Evolutionary conservation across 1,140 invertebrate genomes (phyloP).

Genomic region (Caenorhabditis inopinata): DNA sequence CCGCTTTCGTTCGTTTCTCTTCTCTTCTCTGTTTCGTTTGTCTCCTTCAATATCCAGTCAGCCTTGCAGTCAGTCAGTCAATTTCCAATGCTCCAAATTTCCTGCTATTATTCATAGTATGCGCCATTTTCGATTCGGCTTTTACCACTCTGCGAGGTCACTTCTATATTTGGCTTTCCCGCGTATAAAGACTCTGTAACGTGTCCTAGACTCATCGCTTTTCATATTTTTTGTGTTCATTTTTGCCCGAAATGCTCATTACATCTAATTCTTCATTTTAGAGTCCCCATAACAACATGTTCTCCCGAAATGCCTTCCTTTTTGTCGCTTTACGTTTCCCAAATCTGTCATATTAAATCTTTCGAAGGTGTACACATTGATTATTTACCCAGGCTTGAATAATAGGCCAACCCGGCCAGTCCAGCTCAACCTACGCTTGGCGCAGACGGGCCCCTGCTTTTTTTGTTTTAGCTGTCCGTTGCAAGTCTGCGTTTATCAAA

Average conservation of each 20-base stretch:
- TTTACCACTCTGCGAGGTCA: neutral
- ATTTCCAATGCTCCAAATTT: conserved; percentile 27
- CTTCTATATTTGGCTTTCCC: neutral
- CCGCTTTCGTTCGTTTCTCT: neutral
- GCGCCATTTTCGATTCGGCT: conserved; percentile 21
- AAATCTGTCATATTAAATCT: neutral
- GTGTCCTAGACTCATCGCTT: neutral
- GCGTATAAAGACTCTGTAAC: neutral
- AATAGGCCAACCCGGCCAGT: no score
- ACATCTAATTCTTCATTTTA: conserved; percentile 1
- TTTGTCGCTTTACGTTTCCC: neutral
- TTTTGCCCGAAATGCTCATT: neutral
- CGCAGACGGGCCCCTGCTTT: no score
- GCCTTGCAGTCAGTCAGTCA: no score
- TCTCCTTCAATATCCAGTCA: neutral
- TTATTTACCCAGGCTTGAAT: no score
- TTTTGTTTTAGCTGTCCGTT: no score
- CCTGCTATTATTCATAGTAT: conserved; percentile 34
- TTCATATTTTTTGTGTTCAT: neutral
- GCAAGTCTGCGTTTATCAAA: no score
- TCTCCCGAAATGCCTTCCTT: no score
- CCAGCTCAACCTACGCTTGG: no score
- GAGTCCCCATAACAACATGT: neutral
- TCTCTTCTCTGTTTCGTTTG: neutral
- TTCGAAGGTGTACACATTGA: no score